A percentile compares a stretch with the other conserved stretches of the same genome.
phyloP scores from a whole-genome alignment of 1,140 invertebrate genomes.

The Geopemphigus sp. region DNA sequence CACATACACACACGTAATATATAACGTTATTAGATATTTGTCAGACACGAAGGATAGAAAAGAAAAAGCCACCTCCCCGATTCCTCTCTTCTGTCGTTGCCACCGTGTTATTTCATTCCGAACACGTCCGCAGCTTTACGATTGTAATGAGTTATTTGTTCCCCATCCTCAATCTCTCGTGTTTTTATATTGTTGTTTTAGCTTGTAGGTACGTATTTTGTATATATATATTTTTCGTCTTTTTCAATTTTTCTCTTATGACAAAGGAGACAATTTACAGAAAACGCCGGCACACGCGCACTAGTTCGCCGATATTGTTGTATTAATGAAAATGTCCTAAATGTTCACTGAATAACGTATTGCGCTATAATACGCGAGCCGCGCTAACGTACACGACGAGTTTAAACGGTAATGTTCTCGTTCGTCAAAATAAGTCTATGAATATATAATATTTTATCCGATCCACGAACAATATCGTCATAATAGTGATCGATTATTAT shows the following conservation, averaged over 20 bases:
- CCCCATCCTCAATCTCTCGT: constrained; percentile 22
- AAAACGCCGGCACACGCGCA: not conserved
- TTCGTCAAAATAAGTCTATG: no score
- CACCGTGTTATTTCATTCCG: constrained; percentile 7
- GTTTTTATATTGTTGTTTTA: constrained; percentile 38
- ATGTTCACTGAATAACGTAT: not conserved
- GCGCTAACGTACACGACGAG: no score
- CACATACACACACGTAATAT: not conserved
- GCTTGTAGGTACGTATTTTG: not conserved
- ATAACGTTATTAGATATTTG: not conserved
- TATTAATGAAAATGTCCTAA: constrained; percentile 2
- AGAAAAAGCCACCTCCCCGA: not conserved
- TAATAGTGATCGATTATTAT: no score
- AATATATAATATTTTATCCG: no score
- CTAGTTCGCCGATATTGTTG: no score
- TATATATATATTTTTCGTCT: not conserved
- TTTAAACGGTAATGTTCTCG: no score
- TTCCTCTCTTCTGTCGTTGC: not conserved
- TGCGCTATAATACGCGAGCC: no score
- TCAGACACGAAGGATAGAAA: not conserved
- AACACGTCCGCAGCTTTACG: constrained; percentile 47
- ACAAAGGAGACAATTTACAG: constrained; percentile 44
- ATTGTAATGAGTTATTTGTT: constrained; percentile 50
- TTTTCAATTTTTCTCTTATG: constrained; percentile 14
- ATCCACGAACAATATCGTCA: no score